Evolutionary conservation across 2,888 invertebrate species (phyloP).

Genomic region (Oligia fasciuncula): DNA sequence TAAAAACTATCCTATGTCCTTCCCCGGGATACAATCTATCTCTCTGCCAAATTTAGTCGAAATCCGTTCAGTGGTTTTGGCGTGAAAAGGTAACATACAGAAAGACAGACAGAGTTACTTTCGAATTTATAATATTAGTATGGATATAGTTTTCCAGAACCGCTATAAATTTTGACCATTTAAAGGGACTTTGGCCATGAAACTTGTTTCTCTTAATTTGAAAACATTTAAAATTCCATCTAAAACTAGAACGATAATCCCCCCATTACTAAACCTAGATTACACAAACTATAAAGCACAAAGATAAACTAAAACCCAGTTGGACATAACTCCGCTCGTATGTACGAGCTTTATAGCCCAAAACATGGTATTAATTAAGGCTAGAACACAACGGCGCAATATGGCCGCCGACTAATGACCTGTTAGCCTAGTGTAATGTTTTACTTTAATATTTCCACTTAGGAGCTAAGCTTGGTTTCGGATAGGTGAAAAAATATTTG

Average conservation of each 20-base stretch:
- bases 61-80: no score
- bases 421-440: conserved; percentile 39
- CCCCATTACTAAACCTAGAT: conserved; percentile 20
- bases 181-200: neutral
- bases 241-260: conserved; percentile 29
- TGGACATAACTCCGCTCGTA: conserved; percentile 43
- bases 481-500: conserved; percentile 14
- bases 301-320: conserved; percentile 47
- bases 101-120: no score
- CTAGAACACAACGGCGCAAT: conserved; percentile 53
- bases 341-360: conserved; percentile 43
- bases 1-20: no score
- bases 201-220: neutral
- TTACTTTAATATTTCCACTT: conserved; percentile 22
- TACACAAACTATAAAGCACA: conserved; percentile 26
- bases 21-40: no score
- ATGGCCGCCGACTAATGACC: conserved; percentile 57
- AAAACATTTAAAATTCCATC: conserved; percentile 33
- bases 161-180: neutral
- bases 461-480: neutral
- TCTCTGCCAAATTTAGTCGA: no score
- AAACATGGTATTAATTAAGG: conserved; percentile 65
- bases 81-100: no score
- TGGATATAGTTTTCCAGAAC: neutral
- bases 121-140: no score